Evolutionary conservation across 2,888 invertebrate genomes (phyloP).

Genomic region (Chouioia cunea): DNA sequence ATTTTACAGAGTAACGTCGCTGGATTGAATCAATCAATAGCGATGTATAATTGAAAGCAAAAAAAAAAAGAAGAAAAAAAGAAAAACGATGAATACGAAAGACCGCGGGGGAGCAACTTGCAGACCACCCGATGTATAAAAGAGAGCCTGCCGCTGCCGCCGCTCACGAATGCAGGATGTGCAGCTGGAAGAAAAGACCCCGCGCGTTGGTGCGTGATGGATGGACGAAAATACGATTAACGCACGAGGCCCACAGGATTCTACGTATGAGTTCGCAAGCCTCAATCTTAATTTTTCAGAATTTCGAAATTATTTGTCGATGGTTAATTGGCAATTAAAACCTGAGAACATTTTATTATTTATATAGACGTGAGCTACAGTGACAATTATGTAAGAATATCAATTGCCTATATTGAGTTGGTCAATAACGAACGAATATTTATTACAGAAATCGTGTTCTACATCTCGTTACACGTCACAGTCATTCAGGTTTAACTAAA

Average conservation of each 20-base stretch:
- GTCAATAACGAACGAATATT: no score
- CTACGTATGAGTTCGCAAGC: no score
- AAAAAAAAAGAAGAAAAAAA: neutral
- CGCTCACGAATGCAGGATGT: slow-evolving; percentile 46
- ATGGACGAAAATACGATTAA: slow-evolving; percentile 52
- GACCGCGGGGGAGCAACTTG: slow-evolving; percentile 21
- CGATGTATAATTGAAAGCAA: neutral
- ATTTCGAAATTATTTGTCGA: neutral
- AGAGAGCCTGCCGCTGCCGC: slow-evolving; percentile 27
- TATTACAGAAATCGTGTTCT: no score
- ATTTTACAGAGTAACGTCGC: no score
- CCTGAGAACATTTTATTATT: no score
- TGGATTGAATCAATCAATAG: no score
- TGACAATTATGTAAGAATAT: no score
- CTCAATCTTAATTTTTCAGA: neutral
- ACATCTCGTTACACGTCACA: no score
- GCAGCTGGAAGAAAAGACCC: slow-evolving; percentile 41
- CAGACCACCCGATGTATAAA: slow-evolving; percentile 43
- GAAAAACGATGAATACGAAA: neutral
- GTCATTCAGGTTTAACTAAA: no score
- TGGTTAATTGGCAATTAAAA: neutral
- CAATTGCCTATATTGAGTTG: no score
- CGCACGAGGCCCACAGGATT: slow-evolving; percentile 13
- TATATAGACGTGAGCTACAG: no score
- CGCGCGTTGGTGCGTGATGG: slow-evolving; percentile 41